Evolutionary conservation across 2,888 invertebrate species (phyloP), one percentile per base, ranked within the genome.

Genomic region (Ctena decussata): DNA sequence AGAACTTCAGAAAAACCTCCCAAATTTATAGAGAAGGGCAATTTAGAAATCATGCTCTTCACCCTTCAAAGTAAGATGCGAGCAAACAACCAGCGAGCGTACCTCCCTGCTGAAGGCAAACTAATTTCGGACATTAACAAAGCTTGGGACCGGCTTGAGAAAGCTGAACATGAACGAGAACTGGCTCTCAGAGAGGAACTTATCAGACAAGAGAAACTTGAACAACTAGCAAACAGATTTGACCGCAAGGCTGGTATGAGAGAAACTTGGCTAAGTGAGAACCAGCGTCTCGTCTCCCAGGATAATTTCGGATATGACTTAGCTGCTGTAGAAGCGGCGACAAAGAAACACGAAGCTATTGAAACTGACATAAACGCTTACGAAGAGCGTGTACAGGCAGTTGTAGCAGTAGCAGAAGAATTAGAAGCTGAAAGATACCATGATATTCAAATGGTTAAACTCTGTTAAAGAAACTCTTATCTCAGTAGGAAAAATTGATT

Each of bases 301-400:
- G 99, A 99, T 96, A 99, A 99, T 97, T 99, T 99, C 96, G 99
- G 99, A 2, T 98, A 98, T 96, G 99, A 99, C 96, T 96, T 99
- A 93, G 98, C 99, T 5, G 99, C 99, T 0, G 99, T 99, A 1
- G 99, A 99, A 96, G 99, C 99, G 0, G 99, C 99, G 2, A 99
- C 99, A 76, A 99, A 99, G 97, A 99, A 99, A 96, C 99, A 99
- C 96, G 99, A 99, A 96, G 99, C 99, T 69, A 99, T 99, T 93
- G 99, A 99, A 96, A 99, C 99, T 0, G 99, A 99, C 95, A 99
- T 99, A 94, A 98, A 99, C 95, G 99, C 99, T 0, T 99, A 99
- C 94, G 99, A 99, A 96, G 99, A 99, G 96, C 97, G 99, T 73
- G 99, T 99, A 0, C 99, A 99, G 95, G 99, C 99, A 0, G 99